Conservation (phyloP, 2,113 vertebrate genomes). For the Stictonetta naevosa region DNA sequence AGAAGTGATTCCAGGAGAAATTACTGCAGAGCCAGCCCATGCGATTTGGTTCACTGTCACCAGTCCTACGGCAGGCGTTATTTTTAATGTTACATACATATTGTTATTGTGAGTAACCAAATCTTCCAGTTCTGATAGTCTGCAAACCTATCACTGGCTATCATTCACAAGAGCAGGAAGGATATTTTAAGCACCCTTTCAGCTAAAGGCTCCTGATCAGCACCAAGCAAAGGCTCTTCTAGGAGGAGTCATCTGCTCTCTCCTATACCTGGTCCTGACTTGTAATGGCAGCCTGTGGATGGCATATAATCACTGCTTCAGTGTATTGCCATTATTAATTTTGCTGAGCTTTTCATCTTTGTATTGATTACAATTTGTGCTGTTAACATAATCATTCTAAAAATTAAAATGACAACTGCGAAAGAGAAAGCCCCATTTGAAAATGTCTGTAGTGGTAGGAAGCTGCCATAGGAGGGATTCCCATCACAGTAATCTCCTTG, state of each 20-base stretch:
- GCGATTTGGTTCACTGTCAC: neutral
- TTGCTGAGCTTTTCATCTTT: neutral
- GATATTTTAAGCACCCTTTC: neutral
- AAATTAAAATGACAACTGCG: neutral
- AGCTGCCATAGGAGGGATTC: neutral
- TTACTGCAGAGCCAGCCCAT: neutral
- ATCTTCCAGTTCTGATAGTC: neutral
- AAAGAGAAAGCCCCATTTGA: neutral
- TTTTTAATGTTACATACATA: neutral
- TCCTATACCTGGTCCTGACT: neutral
- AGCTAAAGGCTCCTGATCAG: neutral
- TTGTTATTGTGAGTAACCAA: neutral
- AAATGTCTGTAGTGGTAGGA: neutral
- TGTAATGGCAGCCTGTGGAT: neutral
- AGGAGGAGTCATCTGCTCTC: neutral
- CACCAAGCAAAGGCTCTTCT: neutral
- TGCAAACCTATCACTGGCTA: neutral
- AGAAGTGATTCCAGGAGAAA: neutral
- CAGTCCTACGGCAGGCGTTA: neutral
- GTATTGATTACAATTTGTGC: neutral
- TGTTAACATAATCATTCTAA: neutral
- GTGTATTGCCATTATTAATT: rapidly evolving
- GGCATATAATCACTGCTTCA: neutral
- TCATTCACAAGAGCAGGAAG: neutral
- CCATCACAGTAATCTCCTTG: neutral